Percentiles rank a stretch among this genome's conserved stretches.
Evolutionary conservation across 35 echinoderm and acorn worm species (phyloP).

Genomic region (Chiridota heheva): DNA sequence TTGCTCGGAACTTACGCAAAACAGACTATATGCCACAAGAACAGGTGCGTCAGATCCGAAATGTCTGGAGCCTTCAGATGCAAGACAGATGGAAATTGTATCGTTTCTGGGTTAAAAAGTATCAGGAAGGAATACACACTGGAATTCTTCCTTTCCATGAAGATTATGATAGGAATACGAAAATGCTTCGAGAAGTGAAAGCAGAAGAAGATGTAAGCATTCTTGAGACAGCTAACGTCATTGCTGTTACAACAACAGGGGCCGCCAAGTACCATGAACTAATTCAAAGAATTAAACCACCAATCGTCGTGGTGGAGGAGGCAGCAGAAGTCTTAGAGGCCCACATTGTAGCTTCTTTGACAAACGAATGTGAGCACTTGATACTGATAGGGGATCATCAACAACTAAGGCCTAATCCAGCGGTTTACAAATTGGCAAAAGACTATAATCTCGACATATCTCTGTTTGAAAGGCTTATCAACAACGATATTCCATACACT

Average conservation of each 20-base stretch:
- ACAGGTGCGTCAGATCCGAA: neutral
- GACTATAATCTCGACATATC: constrained; percentile 75
- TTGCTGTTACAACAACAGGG: constrained; percentile 83
- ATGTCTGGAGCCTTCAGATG: constrained; percentile 56
- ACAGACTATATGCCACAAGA: constrained; percentile 29
- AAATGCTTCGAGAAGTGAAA: constrained; percentile 16
- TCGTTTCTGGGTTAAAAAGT: constrained; percentile 52
- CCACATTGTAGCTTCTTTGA: constrained; percentile 79
- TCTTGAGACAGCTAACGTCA: constrained; percentile 45
- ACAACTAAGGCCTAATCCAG: constrained; percentile 91
- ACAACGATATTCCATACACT: constrained; percentile 58
- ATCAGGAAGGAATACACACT: neutral
- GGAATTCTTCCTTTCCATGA: constrained; percentile 17
- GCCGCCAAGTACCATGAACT: constrained; percentile 70
- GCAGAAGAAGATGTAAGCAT: constrained; percentile 54
- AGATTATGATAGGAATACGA: constrained; percentile 36
- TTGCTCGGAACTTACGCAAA: neutral
- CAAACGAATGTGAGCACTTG: constrained; percentile 77
- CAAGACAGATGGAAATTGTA: constrained; percentile 70
- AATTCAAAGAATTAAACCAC: constrained; percentile 65
- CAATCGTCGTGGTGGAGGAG: constrained; percentile 88
- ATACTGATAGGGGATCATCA: constrained; percentile 95
- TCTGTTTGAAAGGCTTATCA: constrained; percentile 84
- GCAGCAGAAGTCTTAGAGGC: constrained; percentile 95
- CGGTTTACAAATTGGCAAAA: constrained; percentile 72